phyloP scores from a whole-genome alignment of 2,113 vertebrate genomes.

The Chaetorhynchus papuensis region DNA sequence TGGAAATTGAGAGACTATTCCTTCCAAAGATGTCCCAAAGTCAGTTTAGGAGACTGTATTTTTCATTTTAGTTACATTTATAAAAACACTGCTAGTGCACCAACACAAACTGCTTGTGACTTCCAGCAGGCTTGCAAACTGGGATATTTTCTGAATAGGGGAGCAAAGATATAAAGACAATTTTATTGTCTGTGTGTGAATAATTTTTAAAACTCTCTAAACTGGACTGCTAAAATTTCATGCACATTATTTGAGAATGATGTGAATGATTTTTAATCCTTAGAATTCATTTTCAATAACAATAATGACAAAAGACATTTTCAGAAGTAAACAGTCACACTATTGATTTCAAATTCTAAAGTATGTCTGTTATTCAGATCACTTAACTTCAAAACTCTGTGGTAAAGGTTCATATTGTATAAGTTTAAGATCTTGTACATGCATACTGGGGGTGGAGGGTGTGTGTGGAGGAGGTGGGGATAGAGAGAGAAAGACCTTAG shows the following conservation, averaged over 20 bases:
- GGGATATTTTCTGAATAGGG: not conserved
- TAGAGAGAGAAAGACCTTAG: not conserved
- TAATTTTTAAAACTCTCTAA: not conserved
- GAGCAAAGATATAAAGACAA: not conserved
- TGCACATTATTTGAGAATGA: fast-evolving
- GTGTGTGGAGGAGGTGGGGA: fast-evolving
- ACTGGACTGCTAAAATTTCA: not conserved
- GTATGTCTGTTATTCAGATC: not conserved
- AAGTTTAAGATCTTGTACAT: not conserved
- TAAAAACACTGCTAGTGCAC: not conserved
- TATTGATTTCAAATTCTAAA: not conserved
- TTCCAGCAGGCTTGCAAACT: not conserved
- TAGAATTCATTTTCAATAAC: not conserved
- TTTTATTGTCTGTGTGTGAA: not conserved
- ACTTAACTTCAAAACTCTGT: not conserved
- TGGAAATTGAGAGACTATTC: not conserved
- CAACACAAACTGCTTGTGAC: not conserved
- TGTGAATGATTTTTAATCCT: not conserved
- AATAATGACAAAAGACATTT: not conserved
- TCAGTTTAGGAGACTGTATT: not conserved
- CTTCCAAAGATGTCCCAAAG: not conserved
- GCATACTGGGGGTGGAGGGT: fast-evolving
- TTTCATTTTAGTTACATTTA: not conserved
- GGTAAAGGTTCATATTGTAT: not conserved
- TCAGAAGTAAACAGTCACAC: not conserved